Evolutionary conservation across 2,797 vertebrate genomes (phyloP).

Genomic region (Malurus leucopterus): DNA sequence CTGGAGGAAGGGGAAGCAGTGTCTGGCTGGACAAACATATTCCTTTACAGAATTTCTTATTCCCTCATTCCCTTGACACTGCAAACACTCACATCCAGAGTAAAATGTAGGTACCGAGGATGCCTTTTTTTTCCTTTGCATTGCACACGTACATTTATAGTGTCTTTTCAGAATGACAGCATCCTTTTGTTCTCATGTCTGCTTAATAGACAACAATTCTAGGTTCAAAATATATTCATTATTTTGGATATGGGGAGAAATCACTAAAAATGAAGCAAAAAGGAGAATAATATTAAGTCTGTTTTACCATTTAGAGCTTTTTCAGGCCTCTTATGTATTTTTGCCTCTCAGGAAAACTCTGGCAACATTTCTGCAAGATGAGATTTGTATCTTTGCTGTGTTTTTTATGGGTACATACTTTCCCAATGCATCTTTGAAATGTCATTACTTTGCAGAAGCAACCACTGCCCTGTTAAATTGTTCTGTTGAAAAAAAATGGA

Average conservation of each 20-base stretch:
- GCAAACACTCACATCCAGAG: too few relatives aligned
- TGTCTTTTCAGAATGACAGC: neutral
- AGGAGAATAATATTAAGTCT: neutral
- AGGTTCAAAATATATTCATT: neutral
- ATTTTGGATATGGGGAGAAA: neutral
- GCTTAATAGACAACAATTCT: neutral
- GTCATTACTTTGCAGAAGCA: conserved; percentile 11
- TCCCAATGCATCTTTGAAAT: conserved; percentile 11
- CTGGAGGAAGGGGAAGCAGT: neutral
- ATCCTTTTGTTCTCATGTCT: neutral
- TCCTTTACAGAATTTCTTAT: neutral
- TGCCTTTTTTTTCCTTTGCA: neutral
- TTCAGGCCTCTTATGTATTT: neutral
- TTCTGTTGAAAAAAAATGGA: neutral
- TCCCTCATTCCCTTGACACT: neutral
- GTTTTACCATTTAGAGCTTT: neutral
- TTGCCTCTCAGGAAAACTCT: neutral
- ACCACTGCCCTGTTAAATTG: conserved; percentile 1
- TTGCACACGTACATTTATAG: neutral
- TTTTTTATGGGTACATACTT: neutral
- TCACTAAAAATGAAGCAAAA: neutral
- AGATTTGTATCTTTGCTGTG: neutral
- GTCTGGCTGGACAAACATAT: neutral
- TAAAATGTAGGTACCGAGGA: neutral
- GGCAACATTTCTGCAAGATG: neutral